Evolutionary conservation across 2,888 invertebrate genomes (phyloP).

Genomic region (Macrosiphum euphorbiae): DNA sequence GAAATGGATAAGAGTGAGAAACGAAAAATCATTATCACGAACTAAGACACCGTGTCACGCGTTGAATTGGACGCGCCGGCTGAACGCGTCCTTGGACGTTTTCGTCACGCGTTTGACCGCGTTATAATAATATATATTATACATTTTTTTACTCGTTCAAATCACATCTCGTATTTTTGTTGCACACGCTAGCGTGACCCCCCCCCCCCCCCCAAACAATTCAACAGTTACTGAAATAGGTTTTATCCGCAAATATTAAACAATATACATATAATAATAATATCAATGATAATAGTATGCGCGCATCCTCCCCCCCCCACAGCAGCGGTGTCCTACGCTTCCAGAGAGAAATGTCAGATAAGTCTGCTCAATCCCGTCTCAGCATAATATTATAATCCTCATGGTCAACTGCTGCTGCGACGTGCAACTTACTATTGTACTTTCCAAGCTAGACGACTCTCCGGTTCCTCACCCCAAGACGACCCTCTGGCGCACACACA

Average conservation of each 20-base stretch:
- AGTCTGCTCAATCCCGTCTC: not conserved
- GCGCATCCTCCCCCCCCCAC: not conserved
- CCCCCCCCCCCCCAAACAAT: not conserved
- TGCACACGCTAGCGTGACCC: not conserved
- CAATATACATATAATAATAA: not conserved
- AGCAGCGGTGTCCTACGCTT: not conserved
- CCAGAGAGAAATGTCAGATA: not conserved
- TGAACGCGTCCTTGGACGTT: slow-evolving; percentile 13
- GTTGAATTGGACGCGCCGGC: slow-evolving; percentile 32
- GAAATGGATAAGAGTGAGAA: not conserved
- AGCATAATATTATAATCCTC: not conserved
- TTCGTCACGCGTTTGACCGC: slow-evolving; percentile 43
- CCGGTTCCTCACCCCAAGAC: not conserved
- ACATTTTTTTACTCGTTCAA: not conserved
- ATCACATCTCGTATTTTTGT: not conserved
- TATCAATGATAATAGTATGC: not conserved
- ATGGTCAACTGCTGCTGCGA: not conserved
- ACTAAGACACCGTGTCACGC: slow-evolving; percentile 28
- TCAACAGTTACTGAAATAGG: not conserved
- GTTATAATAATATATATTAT: not conserved
- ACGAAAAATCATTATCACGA: not conserved
- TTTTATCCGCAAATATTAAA: not conserved
- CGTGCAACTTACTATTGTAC: not conserved
- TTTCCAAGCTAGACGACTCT: not conserved
- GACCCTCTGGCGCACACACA: not conserved